phyloP scores from a whole-genome alignment of 35 echinoderm and acorn worm genomes.

The Apostichopus japonicus region DNA sequence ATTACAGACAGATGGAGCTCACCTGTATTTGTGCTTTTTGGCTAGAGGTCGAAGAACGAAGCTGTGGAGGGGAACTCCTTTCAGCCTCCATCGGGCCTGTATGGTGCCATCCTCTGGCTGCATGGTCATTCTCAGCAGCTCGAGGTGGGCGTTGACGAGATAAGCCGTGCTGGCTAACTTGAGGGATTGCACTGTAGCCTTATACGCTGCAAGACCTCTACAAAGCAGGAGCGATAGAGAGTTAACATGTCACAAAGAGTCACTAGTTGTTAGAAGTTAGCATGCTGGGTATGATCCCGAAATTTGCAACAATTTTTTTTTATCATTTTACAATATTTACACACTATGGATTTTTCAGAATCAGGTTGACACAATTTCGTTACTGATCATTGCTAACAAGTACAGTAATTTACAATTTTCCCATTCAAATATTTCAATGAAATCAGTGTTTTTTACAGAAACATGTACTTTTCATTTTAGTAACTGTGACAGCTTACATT shows the following conservation, averaged over 20 bases:
- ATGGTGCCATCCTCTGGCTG: constrained; percentile 73
- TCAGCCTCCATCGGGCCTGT: constrained; percentile 84
- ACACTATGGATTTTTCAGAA: no score
- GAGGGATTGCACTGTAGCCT: constrained; percentile 83
- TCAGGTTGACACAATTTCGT: no score
- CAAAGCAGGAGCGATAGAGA: neutral
- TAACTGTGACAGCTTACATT: no score
- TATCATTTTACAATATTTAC: neutral
- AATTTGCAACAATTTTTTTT: no score
- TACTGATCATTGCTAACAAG: no score
- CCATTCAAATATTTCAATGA: no score
- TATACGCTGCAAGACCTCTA: constrained; percentile 91
- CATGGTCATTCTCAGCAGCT: constrained; percentile 79
- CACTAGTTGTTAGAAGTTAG: no score
- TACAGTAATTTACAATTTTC: no score
- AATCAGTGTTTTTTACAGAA: no score
- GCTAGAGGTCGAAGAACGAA: constrained; percentile 69
- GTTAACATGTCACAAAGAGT: no score
- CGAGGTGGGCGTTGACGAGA: constrained; percentile 71
- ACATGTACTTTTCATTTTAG: no score
- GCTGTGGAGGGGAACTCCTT: constrained; percentile 80
- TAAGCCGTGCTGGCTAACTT: constrained; percentile 82
- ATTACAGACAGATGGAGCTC: neutral
- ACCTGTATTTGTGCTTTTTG: constrained; percentile 80
- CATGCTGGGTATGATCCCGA: no score